Base-by-base conservation (phyloP, 53 echinoderm and acorn worm species). In the Stichopus horrens region DNA sequence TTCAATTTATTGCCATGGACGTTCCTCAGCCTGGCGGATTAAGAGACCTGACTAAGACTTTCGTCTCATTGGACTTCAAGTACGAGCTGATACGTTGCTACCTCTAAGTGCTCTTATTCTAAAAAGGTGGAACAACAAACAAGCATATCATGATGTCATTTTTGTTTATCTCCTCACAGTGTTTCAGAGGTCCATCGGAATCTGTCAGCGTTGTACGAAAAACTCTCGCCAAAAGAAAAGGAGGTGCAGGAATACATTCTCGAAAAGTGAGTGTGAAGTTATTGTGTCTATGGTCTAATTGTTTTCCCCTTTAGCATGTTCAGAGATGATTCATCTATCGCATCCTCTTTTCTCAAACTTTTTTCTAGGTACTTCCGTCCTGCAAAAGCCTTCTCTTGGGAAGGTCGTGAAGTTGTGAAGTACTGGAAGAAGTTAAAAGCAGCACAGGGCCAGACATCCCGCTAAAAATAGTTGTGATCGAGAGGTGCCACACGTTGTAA, bases 401-500 rank as follows among this genome's bases (percentile, higher is more conserved):
- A 94, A 89, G 94, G 93, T 7, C 63, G 89, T 9, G 94, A 96
- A 55, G 84, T 93, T 16, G 85, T 58, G 23, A 87, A 94, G 21
- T 96, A 96, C 76, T 75, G 92, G 91, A 76, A 59, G 22, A 92
- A 94, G 52, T 84, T 96, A 4, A 89, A 88, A 80, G 90, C 74
- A 58, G 21, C 71, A 51, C 56, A 68, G 56, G 73, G 22, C 10
- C 58, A 82, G 82, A 71, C 53, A 59, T 18, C 67, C 71, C 37
- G 2, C 37, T 37, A 37, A 37, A 37, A 37, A 37, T 1, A 2
- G 37, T 37, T 37, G 37, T 37, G 37, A 37, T 37, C 37, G 37
- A 37, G 37, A 37, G 37, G 37, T 37, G 37, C 37, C 37, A 37
- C 37, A 37, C 2, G 37, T 37, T 37, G 37, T 37, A 37, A 37